A percentile compares a stretch with the other conserved stretches of the same genome.
Evolutionary conservation across 2,113 vertebrate species (phyloP).

Genomic region (Microcebus griseorufus): DNA sequence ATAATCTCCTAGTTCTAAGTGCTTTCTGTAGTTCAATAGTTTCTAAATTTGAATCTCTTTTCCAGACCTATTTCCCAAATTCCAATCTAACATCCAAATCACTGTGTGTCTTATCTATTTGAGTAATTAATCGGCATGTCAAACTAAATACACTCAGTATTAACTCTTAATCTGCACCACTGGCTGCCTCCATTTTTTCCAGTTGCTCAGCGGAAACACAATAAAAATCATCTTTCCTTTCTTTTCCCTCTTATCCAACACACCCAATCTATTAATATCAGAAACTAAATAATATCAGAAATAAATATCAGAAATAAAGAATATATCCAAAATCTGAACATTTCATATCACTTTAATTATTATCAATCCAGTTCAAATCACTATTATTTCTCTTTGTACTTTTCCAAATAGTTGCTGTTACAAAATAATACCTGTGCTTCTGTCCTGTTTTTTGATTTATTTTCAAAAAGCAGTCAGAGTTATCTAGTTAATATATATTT

Average conservation of each 20-base stretch:
- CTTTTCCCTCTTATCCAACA: background rate
- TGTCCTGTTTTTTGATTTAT: background rate
- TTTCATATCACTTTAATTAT: background rate
- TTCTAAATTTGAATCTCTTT: background rate
- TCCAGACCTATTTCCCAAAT: background rate
- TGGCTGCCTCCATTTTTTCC: background rate
- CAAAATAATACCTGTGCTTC: background rate
- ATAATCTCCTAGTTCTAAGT: background rate
- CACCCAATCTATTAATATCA: background rate
- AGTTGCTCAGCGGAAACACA: background rate
- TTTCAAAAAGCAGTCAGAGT: background rate
- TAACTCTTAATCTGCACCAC: background rate
- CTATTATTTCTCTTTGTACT: background rate
- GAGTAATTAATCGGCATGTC: background rate
- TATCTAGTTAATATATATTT: background rate
- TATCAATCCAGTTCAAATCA: background rate
- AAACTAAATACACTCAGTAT: background rate
- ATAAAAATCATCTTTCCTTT: background rate
- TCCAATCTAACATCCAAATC: background rate
- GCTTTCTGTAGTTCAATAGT: background rate
- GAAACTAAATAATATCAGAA: background rate
- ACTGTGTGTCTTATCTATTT: no score
- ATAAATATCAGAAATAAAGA: background rate
- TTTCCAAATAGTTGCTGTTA: background rate
- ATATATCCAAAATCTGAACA: background rate